Conservation (phyloP, 2,113 vertebrate species). For the Myrmophylax atrothorax region DNA sequence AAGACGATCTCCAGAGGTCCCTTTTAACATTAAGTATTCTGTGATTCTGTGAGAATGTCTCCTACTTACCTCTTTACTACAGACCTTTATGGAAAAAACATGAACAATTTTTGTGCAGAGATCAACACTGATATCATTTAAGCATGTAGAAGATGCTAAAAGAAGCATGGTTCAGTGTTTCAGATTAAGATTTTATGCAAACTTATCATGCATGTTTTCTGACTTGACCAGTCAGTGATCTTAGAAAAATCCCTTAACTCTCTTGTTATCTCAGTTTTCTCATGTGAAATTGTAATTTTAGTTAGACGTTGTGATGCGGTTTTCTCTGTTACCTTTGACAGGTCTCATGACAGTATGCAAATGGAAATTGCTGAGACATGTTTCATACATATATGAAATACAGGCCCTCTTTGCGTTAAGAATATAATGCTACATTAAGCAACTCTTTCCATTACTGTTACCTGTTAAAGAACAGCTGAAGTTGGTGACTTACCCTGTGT, state of each 20-base stretch:
- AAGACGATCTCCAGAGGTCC: neutral
- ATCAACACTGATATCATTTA: neutral
- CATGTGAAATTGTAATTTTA: neutral
- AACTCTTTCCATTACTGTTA: neutral
- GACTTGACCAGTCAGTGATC: neutral
- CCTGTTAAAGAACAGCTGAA: neutral
- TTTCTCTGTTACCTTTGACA: neutral
- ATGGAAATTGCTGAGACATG: neutral
- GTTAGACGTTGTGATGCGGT: neutral
- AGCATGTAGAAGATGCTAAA: neutral
- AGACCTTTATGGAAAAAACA: neutral
- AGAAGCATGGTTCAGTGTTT: neutral
- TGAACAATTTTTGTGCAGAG: neutral
- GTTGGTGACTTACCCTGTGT: neutral
- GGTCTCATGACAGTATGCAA: neutral
- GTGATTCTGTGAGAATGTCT: neutral
- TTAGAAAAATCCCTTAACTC: neutral
- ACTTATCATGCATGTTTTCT: neutral
- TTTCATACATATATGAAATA: neutral
- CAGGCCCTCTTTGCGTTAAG: neutral
- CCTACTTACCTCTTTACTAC: neutral
- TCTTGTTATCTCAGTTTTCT: neutral
- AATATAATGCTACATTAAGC: neutral
- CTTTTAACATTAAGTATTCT: neutral
- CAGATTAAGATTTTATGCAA: neutral